phyloP scores from a whole-genome alignment of 2,888 invertebrate genomes.

The Rutpela maculata region DNA sequence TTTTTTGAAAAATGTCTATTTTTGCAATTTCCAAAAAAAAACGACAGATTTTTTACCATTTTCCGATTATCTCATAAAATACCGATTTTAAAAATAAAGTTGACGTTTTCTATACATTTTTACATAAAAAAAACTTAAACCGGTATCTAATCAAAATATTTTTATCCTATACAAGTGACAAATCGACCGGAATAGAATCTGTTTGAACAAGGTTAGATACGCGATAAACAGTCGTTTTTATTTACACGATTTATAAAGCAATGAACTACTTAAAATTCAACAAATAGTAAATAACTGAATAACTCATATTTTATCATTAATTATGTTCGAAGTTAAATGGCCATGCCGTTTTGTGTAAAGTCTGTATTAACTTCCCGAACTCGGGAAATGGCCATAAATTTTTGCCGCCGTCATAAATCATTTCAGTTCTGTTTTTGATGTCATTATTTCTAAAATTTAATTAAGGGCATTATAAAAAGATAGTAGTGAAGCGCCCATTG shows the following conservation, averaged over 20 bases:
- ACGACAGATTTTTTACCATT: too few species aligned
- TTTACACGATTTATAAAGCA: background rate
- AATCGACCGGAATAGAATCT: background rate
- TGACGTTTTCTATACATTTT: too few species aligned
- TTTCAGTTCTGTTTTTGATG: slow-evolving; percentile 16
- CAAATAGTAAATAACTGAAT: background rate
- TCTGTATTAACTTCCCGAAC: background rate
- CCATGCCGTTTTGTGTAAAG: background rate
- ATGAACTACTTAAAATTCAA: slow-evolving; percentile 7
- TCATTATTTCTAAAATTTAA: slow-evolving; percentile 34
- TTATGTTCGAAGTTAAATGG: background rate
- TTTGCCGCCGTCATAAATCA: slow-evolving; percentile 14
- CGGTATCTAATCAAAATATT: too few species aligned
- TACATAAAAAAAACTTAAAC: too few species aligned
- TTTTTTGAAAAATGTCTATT: too few species aligned
- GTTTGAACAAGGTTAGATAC: background rate
- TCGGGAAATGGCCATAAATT: slow-evolving; percentile 1
- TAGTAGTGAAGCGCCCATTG: slow-evolving; percentile 26
- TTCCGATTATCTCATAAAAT: too few species aligned
- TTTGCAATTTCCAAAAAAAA: too few species aligned
- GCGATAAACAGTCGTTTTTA: background rate
- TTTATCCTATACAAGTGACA: too few species aligned
- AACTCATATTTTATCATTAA: background rate
- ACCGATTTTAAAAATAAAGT: too few species aligned
- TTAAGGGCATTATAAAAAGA: slow-evolving; percentile 33